These are phyloP conservation scores for Diplogasteroides magnus DNA, from an alignment of 1,140 invertebrate genomes.

Conservation along the genomic window DNA sequence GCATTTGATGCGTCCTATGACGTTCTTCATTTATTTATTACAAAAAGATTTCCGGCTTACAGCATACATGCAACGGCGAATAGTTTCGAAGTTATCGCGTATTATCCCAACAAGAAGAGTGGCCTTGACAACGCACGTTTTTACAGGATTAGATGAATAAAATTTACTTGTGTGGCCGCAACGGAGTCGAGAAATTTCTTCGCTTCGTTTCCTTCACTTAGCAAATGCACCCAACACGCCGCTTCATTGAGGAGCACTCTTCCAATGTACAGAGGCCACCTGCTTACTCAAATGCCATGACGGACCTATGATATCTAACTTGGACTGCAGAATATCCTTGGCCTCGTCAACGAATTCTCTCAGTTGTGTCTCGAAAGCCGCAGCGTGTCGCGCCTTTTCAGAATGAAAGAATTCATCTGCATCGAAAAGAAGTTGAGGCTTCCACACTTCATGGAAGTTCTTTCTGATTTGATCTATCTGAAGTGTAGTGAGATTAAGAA, in stretches of 20 bases:
- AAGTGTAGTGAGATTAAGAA: neutral
- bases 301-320: neutral
- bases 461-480: neutral
- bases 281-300: neutral
- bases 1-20: neutral
- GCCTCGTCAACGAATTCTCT: neutral
- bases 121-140: neutral
- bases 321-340: neutral
- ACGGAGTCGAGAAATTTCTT: neutral
- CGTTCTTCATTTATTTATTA: neutral
- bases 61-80: neutral
- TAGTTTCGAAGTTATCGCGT: neutral
- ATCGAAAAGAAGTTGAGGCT: neutral
- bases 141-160: too few species aligned
- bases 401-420: neutral
- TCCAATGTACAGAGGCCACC: neutral
- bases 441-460: neutral
- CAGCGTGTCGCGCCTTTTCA: neutral
- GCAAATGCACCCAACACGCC: neutral
- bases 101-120: neutral
- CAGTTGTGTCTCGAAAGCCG: neutral
- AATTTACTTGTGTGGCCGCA: neutral
- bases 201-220: neutral
- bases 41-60: neutral
- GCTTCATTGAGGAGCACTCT: neutral